Base-by-base conservation (phyloP, 1,140 invertebrate genomes). In the Euglossa dilemma region DNA sequence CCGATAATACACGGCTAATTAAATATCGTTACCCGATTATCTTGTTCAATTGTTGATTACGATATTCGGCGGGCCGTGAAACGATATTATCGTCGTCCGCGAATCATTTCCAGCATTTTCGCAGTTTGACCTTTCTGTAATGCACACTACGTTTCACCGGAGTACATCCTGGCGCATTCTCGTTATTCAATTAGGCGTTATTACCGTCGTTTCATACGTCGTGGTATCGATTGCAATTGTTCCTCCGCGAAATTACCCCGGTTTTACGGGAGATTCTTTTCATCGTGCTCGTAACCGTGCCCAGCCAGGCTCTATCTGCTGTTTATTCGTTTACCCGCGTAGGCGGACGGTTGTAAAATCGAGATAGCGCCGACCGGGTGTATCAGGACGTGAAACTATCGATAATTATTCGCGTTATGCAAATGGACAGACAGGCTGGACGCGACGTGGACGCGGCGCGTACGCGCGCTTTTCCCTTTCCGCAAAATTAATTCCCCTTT, bases 401-500 rank as follows among this genome's bases (percentile, higher is more conserved):
- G 69, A 82, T 81, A 81, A 81, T 80, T 80, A 80, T 73, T 80
- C 78, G 23, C 45, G 78, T 66, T 75, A 81, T 75, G 80, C 67
- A 81, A 81, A 81, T 81, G 43, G 18, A 25, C 59, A 63, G 18
- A 25, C 59, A 63, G 6, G n/a, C 16, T 36, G 61, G 25, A 36
- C 61, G 61, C 36, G 16, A 9, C 71, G 54, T 12, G 54, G 12
- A 43, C 50, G n/a, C 9, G 12, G 6, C 5, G 3, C 12, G 5
- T 64, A 20, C 23, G 59, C 16, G 18, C 23, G 18, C 18, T 43
- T 74, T 73, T 73, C 50, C 36, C 70, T 80, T 76, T 76, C 73
- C 57, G 67, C 59, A 82, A 82, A 76, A 64, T 82, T 82, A 82
- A 82, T 82, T 82, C 80, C 20, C 80, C 52, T n/a, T 82, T 76